Base-by-base conservation (phyloP, 2,113 vertebrate species). In the Uria lomvia region DNA sequence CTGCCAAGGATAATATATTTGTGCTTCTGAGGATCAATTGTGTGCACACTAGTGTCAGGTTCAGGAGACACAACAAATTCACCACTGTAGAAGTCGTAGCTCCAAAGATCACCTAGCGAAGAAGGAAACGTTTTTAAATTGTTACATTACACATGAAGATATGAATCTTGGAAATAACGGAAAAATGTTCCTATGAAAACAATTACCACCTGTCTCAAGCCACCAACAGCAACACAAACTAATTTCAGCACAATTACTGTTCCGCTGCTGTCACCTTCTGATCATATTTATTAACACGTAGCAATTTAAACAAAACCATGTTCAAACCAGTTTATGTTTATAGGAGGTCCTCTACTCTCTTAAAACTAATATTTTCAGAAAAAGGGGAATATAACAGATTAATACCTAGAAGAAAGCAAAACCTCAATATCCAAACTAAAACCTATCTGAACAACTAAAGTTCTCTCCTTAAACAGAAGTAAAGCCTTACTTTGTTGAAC, bases 1-100 rank as follows among this genome's bases (percentile, higher is more conserved):
- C 99, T 99, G 84, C 99, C 99, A n/a, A 99, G 98, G 94, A 99
- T 99, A 91, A 99, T 98, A 86, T 99, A 99, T 79, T 98, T 99
- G 97, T 99, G 99, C 59, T 98, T 98, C 93, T 98, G 99, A 45
- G 99, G 99, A 85, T 99, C 99, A 3, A 99, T 98, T 20, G 98
- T 99, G 95, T 99, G 99, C 71, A 99, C 99, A 1, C 99, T 99
- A 36, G 99, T 99, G 87, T 99, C 99, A 6, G 99, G 99, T 93
- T 99, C 99, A 3, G 99, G 99, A 21, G 99, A 99, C 71, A 99
- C 99, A 11, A 99, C 99, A 97, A 99, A 99, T 70, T 99, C 99
- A 38, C 99, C 99, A 13, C 99, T 99, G 98, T 99, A 99, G 98
- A 99, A 99, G 88, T 99, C 99, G 1, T 99, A 99, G 97, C 99